phyloP scores from a whole-genome alignment of 2,797 vertebrate species.

The Enteromius paludinosus region DNA sequence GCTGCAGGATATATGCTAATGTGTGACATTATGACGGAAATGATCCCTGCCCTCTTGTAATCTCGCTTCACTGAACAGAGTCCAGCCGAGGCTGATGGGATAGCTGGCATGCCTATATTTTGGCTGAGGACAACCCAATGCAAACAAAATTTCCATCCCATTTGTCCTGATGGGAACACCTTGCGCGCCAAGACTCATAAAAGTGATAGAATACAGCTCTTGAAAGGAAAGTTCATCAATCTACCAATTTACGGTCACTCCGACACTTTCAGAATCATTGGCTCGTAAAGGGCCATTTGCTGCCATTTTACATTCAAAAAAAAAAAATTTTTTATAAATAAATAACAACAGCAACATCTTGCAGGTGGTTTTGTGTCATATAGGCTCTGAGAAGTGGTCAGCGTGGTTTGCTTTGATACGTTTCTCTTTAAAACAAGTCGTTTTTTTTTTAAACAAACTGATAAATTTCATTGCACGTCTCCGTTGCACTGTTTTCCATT shows the following conservation, averaged over 20 bases:
- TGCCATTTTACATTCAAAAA: constrained; percentile 47
- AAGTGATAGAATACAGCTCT: constrained; percentile 52
- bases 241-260: constrained; percentile 38
- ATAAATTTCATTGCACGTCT: constrained; percentile 37
- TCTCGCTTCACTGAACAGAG: constrained; percentile 49
- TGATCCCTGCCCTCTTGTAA: constrained; percentile 26
- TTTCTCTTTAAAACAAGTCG: constrained; percentile 53
- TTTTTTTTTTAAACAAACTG: neutral
- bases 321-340: neutral
- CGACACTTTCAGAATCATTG: constrained; percentile 47
- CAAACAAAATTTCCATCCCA: constrained; percentile 60
- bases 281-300: constrained; percentile 44
- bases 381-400: constrained; percentile 50
- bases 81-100: constrained; percentile 37
- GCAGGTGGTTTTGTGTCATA: constrained; percentile 47
- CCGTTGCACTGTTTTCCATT: constrained; percentile 50
- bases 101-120: constrained; percentile 23
- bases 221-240: constrained; percentile 53
- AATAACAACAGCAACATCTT: neutral
- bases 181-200: constrained; percentile 36
- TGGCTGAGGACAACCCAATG: constrained; percentile 29
- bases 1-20: constrained; percentile 42
- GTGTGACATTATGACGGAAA: constrained; percentile 41
- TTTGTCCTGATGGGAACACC: constrained; percentile 43
- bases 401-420: constrained; percentile 40